Evolutionary conservation across 2,888 invertebrate genomes (phyloP).

Genomic region (Biston betularia): DNA sequence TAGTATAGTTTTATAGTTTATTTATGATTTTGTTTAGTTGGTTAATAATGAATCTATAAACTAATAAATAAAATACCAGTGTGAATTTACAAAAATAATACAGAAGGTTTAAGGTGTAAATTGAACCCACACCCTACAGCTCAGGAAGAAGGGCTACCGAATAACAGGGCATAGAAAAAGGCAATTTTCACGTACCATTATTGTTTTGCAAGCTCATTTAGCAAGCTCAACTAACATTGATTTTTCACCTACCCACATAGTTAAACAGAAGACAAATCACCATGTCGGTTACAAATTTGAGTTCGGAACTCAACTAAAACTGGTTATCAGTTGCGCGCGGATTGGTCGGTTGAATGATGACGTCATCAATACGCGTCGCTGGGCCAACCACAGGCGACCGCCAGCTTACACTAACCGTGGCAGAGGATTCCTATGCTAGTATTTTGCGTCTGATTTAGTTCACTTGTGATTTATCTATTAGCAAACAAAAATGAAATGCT

Average conservation of each 20-base stretch:
- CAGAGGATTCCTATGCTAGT: slow-evolving; percentile 13
- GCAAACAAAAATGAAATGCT: too few relatives aligned
- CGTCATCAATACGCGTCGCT: slow-evolving; percentile 77
- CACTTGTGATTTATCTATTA: not conserved
- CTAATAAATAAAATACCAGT: too few relatives aligned
- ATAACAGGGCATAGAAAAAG: not conserved
- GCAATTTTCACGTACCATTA: too few relatives aligned
- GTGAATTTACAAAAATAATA: too few relatives aligned
- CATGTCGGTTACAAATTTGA: slow-evolving; percentile 67
- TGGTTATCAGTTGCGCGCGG: slow-evolving; percentile 73
- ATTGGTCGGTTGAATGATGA: slow-evolving; percentile 80
- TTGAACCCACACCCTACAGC: too few relatives aligned
- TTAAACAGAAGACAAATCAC: slow-evolving; percentile 41
- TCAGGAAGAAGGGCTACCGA: too few relatives aligned
- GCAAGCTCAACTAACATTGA: not conserved
- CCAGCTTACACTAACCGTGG: slow-evolving; percentile 45
- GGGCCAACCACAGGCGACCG: slow-evolving; percentile 69
- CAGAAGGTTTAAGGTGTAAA: too few relatives aligned
- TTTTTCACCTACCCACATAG: slow-evolving; percentile 30
- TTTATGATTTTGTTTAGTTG: too few relatives aligned
- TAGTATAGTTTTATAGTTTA: too few relatives aligned
- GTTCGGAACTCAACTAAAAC: slow-evolving; percentile 76
- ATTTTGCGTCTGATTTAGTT: slow-evolving; percentile 11
- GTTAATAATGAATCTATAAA: too few relatives aligned
- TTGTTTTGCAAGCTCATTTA: not conserved